Base-by-base conservation (phyloP, 2,888 invertebrate species). In the Cantharis nigra region DNA sequence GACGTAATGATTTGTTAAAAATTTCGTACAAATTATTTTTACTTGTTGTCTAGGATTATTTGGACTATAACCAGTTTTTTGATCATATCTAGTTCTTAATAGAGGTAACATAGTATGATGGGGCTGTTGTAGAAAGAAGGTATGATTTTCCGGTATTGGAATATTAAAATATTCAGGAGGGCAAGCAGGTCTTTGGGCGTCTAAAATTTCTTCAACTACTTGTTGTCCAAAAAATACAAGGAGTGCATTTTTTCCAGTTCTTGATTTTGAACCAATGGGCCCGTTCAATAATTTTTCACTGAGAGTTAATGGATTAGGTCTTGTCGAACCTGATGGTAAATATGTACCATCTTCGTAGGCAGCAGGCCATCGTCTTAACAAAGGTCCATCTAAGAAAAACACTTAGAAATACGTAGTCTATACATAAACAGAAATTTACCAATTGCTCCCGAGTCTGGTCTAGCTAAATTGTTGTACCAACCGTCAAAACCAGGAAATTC, bases 191-290 rank as follows among this genome's bases (percentile, higher is more conserved):
- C 90, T 86, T 84, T 92, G 91, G 1, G 91, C 90, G 86, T 92
- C 92, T 65, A 92, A 83, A 76, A 92, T 90, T 87, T 92, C 92
- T 82, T 92, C 91, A 11, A 92, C 91, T 0, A 92, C 90, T 86
- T 92, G 92, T 85, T 92, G 92, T 65, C 91, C 92, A 83, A 92
- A 92, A 84, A 90, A 92, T 3, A 92, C 91, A 18, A 92, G 86
- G 20, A 92, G 86, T 1, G 91, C 91, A 77, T 90, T 92, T 84
- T 90, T 90, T 62, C 90, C 90, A 11, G 89, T 89, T 79, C 85
- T 86, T 3, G 91, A 91, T 75, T 81, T 77, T 5, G 84, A 83
- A 5, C 88, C 88, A 71, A 85, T 85, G 2, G 85, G 81, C 9
- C 91, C 90, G 18, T 82, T 83, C 83, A 92, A 88, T 13, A 92